Evolutionary conservation across 92 coral and sea anemone genomes (phyloP).

Genomic region (Pocillopora grandis): DNA sequence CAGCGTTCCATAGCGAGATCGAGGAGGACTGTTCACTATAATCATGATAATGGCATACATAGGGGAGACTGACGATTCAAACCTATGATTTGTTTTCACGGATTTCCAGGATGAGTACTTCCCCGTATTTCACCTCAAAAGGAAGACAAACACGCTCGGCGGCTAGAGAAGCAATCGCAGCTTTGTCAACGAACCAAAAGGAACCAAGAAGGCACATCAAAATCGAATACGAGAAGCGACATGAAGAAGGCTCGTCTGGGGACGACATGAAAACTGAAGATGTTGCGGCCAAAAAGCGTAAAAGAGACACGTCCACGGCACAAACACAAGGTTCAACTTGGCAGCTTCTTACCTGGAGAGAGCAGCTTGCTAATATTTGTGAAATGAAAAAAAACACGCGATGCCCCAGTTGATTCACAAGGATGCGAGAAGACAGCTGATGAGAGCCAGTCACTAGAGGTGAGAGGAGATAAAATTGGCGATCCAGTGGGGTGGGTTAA

Average conservation of each 20-base stretch:
- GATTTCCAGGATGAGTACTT: constrained; percentile 56
- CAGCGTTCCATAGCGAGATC: too few relatives aligned
- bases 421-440: constrained; percentile 97
- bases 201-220: constrained; percentile 68
- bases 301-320: constrained; percentile 27
- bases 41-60: constrained; percentile 27
- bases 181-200: constrained; percentile 29
- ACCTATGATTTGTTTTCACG: constrained; percentile 15
- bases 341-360: constrained; percentile 61
- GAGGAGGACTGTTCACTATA: too few relatives aligned
- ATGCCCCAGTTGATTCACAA: constrained; percentile 90
- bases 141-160: constrained; percentile 65
- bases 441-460: constrained; percentile 71
- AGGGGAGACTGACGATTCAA: neutral
- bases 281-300: constrained; percentile 43
- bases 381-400: constrained; percentile 80
- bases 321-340: constrained; percentile 14
- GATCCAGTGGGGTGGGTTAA: neutral
- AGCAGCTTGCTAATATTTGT: constrained; percentile 83
- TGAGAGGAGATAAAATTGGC: neutral
- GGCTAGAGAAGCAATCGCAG: constrained; percentile 50
- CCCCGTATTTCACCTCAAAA: constrained; percentile 61
- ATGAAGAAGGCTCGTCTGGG: neutral
- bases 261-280: constrained; percentile 3
- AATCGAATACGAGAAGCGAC: constrained; percentile 72